Conservation (phyloP, 2,113 vertebrate genomes). For the Collichthys lucidus region DNA sequence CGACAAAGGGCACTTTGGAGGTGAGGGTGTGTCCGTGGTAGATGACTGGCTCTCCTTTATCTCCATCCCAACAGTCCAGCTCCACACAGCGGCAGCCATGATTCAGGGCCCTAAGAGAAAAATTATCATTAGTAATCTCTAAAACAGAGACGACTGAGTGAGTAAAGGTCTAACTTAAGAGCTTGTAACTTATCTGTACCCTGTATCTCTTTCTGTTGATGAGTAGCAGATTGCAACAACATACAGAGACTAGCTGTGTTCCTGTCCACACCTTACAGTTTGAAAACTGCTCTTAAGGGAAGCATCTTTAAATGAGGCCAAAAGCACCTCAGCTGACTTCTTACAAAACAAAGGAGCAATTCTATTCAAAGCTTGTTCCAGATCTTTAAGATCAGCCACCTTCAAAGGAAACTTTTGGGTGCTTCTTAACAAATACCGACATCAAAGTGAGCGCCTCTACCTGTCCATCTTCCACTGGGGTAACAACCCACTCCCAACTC, state of each 20-base stretch:
- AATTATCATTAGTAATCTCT: not conserved
- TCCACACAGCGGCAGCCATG: conserved; percentile 96
- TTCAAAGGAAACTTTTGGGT: too few relatives aligned
- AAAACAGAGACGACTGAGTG: not conserved
- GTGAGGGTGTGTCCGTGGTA: conserved; percentile 96
- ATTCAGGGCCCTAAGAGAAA: conserved; percentile 86
- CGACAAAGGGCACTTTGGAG: conserved; percentile 93
- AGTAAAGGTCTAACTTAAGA: not conserved
- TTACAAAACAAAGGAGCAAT: too few relatives aligned
- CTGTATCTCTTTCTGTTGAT: not conserved
- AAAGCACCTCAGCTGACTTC: too few relatives aligned
- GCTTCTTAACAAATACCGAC: too few relatives aligned
- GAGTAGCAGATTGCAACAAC: not conserved
- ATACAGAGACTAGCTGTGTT: not conserved
- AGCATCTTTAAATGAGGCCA: too few relatives aligned
- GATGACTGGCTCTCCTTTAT: conserved; percentile 90
- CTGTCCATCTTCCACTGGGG: too few relatives aligned
- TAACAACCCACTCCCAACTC: too few relatives aligned
- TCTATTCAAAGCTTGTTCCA: too few relatives aligned
- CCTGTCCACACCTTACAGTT: too few relatives aligned
- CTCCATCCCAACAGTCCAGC: conserved; percentile 98
- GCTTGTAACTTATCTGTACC: not conserved
- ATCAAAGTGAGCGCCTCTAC: too few relatives aligned
- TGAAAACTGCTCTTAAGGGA: too few relatives aligned
- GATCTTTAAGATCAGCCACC: too few relatives aligned